These are phyloP conservation scores for Penaeus indicus DNA, from an alignment of 1,140 invertebrate genomes.

Conservation along the genomic window DNA sequence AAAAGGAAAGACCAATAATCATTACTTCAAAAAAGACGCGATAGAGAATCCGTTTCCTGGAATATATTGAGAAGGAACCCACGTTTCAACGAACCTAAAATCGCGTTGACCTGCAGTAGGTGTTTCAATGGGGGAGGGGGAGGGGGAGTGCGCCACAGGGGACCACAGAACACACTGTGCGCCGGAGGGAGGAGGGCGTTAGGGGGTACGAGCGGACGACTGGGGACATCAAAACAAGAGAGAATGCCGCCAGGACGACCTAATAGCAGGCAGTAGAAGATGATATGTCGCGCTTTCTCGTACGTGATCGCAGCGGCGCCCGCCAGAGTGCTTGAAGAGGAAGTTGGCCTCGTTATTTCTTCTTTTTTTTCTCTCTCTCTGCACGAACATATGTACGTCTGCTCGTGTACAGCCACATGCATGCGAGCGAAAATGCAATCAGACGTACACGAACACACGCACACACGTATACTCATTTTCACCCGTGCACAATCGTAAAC, in stretches of 20 bases:
- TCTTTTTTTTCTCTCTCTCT: not conserved
- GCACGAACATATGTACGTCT: constrained; percentile 1
- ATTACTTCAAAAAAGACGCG: too few relatives aligned
- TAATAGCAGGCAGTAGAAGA: too few relatives aligned
- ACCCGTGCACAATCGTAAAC: not conserved
- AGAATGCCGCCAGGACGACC: too few relatives aligned
- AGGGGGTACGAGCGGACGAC: too few relatives aligned
- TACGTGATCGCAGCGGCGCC: not conserved
- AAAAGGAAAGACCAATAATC: too few relatives aligned
- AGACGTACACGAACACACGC: constrained; percentile 25
- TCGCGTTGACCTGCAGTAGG: too few relatives aligned
- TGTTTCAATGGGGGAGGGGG: not conserved
- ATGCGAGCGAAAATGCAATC: not conserved
- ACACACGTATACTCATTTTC: constrained; percentile 14
- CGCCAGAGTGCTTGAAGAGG: not conserved
- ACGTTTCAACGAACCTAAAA: too few relatives aligned
- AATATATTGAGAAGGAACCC: too few relatives aligned
- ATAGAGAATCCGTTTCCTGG: too few relatives aligned
- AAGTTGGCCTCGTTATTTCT: not conserved
- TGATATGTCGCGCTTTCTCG: not conserved
- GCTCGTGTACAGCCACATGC: not conserved
- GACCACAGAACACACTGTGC: not conserved
- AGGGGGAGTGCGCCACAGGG: not conserved
- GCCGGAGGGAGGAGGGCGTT: not conserved
- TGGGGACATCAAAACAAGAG: too few relatives aligned